These are phyloP conservation scores for Psococerastis gibbosa DNA, from an alignment of 2,888 invertebrate species.

Conservation along the genomic window DNA sequence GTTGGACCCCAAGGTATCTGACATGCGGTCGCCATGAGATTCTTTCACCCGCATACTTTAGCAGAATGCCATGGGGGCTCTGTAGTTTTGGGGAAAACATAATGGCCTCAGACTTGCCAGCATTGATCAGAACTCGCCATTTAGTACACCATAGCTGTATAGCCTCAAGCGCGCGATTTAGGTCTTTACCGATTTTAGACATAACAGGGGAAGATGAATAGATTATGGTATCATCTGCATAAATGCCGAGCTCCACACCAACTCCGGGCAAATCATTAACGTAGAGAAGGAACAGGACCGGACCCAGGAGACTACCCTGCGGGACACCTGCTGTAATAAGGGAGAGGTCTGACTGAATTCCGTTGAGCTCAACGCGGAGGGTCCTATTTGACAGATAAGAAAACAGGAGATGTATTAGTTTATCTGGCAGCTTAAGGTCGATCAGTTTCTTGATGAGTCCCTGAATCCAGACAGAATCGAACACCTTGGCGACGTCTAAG, in stretches of 20 bases:
- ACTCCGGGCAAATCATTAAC: not conserved
- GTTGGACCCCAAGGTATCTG: not conserved
- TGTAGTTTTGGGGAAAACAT: too few species aligned
- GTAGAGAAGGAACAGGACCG: not conserved
- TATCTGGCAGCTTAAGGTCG: not conserved
- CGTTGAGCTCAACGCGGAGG: not conserved
- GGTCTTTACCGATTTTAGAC: too few species aligned
- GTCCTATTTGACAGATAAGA: not conserved
- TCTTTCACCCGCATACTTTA: too few species aligned
- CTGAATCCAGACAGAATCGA: slow-evolving; percentile 22
- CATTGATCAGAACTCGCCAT: not conserved
- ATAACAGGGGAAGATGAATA: too few species aligned
- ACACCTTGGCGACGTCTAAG: slow-evolving; percentile 22
- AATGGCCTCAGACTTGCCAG: not conserved
- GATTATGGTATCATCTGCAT: too few species aligned
- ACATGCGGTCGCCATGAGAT: not conserved
- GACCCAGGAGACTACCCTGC: not conserved
- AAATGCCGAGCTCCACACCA: too few species aligned
- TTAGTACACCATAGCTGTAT: too few species aligned
- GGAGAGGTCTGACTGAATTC: not conserved
- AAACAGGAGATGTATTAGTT: not conserved
- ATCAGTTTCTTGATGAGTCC: slow-evolving; percentile 19
- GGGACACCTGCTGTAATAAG: slow-evolving; percentile 12
- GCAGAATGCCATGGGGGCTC: too few species aligned
- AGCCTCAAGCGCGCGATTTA: too few species aligned